Conservation (phyloP, 2,888 invertebrate genomes). For the Augiades crinisus region DNA sequence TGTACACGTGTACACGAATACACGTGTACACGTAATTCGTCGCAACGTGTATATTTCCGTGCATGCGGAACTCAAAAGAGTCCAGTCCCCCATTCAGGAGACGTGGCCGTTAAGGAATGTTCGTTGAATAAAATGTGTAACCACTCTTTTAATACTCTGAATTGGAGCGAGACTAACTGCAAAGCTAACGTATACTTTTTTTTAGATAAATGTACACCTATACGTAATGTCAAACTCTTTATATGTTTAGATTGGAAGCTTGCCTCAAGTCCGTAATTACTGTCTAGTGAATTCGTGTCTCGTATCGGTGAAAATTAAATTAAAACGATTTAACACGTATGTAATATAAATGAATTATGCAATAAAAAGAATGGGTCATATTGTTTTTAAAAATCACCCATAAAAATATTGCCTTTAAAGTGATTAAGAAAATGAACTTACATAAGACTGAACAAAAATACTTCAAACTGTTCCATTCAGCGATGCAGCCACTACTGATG, state of each 20-base stretch:
- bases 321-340: too few relatives aligned
- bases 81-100: background rate
- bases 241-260: too few relatives aligned
- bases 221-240: too few relatives aligned
- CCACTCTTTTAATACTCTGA: background rate
- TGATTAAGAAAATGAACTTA: too few relatives aligned
- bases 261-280: too few relatives aligned
- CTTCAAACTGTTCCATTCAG: constrained; percentile 2
- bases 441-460: background rate
- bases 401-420: too few relatives aligned
- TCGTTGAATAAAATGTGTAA: constrained; percentile 10
- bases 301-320: too few relatives aligned
- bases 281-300: too few relatives aligned
- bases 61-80: background rate
- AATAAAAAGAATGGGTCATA: too few relatives aligned
- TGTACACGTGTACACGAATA: background rate
- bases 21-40: background rate
- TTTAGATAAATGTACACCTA: too few relatives aligned
- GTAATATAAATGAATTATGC: too few relatives aligned
- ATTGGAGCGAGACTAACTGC: background rate
- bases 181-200: background rate
- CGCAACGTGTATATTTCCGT: background rate
- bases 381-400: too few relatives aligned
- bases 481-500: constrained; percentile 1
- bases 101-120: background rate